Base-by-base conservation (phyloP, 2,113 vertebrate species). In the Cephalopholis sonnerati region DNA sequence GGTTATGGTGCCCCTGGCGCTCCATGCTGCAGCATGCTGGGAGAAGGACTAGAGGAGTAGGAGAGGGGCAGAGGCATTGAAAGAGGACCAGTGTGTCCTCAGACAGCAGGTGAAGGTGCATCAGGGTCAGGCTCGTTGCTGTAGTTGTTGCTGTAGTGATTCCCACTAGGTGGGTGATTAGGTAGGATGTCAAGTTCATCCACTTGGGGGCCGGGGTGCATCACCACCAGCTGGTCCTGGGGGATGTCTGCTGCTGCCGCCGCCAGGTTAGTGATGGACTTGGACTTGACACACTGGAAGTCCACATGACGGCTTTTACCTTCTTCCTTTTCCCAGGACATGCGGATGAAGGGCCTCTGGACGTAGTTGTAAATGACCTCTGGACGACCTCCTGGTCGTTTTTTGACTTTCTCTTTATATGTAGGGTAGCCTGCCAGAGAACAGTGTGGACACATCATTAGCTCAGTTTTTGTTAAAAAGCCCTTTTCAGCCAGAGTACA, bases 321-420 rank as follows among this genome's bases (percentile, higher is more conserved):
- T 84, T 99, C 98, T 81, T 99, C 98, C 81, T 99, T 99, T 92
- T 99, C 98, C 98, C 98, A 99, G 0, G 98, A 99, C 98, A 99
- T 99, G 77, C 97, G 96, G 93, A 99, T 99, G 87, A 99, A 99
- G 0, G 98, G 98, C 85, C 98, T 95, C 93, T 99, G 98, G 74
- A 99, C 98, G 0, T 99, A 99, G 94, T 99, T 99, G 93, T 99
- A 99, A 88, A 99, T 99, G 46, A 99, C 98, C 94, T 99, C 98
- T 0, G 98, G 98, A 51, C 98, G 94, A 54, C 98, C 98, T 0
- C 98, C 98, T 0, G 98, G 98, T 22, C 98, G 94, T 93, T 98
- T 99, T 92, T 99, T 99, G 81, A 99, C 98, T 75, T 99, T 99
- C 93, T 99, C 98, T 89, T 99, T 99, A 93, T 99, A 99, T 0